A percentile compares a stretch with the other conserved stretches of the same genome.
phyloP scores from a whole-genome alignment of 2,113 vertebrate species.

The Sclerurus mexicanus region DNA sequence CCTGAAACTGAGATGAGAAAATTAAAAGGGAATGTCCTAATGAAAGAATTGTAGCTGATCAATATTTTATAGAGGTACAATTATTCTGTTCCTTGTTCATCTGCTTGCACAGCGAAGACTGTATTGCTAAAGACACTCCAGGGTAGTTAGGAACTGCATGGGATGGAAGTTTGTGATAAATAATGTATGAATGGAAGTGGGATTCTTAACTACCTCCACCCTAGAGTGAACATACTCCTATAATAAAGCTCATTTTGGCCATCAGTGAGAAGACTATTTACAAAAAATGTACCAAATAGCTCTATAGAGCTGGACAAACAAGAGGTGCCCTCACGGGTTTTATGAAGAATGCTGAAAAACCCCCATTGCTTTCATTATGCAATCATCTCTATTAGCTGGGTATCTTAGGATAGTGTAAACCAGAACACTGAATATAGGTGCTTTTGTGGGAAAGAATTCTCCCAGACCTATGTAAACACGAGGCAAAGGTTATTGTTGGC shows the following conservation, averaged over 20 bases:
- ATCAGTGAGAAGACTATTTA: neutral
- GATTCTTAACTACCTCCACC: neutral
- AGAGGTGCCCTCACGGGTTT: neutral
- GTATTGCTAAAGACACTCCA: neutral
- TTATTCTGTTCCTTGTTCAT: neutral
- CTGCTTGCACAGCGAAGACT: neutral
- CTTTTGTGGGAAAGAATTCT: neutral
- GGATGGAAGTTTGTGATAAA: slow-evolving; percentile 1
- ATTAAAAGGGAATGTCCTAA: neutral
- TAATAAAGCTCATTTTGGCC: neutral
- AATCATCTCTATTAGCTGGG: neutral
- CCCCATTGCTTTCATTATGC: neutral
- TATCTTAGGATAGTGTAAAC: neutral
- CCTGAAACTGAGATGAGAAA: neutral
- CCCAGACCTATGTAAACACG: neutral
- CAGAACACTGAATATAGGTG: neutral
- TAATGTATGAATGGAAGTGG: neutral
- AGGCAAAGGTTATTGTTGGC: neutral
- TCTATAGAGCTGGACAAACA: neutral
- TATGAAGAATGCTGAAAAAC: neutral
- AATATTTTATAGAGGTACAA: neutral
- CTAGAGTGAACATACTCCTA: neutral
- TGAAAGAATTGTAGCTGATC: neutral
- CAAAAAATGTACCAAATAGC: neutral
- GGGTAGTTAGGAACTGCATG: neutral